phyloP scores from a whole-genome alignment of 1,140 invertebrate genomes.

The Drosophila auraria region DNA sequence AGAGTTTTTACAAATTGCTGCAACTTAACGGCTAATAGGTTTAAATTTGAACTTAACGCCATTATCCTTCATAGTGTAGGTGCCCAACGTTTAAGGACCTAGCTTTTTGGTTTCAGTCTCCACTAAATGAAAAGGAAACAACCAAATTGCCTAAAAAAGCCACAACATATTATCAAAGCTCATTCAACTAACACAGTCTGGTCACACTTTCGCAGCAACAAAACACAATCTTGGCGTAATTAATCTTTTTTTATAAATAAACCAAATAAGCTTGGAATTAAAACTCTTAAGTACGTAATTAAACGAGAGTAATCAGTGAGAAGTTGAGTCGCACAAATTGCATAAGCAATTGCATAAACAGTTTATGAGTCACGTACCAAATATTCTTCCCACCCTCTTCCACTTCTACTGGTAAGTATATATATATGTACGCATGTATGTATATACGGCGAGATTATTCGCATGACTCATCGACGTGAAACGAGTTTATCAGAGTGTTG shows the following conservation, averaged over 20 bases:
- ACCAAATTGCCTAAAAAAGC: background rate
- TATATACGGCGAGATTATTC: slow-evolving; percentile 20
- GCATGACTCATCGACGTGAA: slow-evolving; percentile 66
- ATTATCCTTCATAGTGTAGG: too few relatives aligned
- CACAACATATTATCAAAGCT: background rate
- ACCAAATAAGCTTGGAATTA: background rate
- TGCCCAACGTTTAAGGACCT: background rate
- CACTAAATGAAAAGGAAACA: background rate
- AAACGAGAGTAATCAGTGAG: background rate
- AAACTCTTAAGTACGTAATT: background rate
- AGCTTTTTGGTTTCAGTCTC: background rate
- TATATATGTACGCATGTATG: background rate
- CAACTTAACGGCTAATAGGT: background rate
- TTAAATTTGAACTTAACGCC: slow-evolving; percentile 4
- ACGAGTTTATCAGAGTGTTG: slow-evolving; percentile 62
- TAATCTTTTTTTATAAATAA: slow-evolving; percentile 32
- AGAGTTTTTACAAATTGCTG: background rate
- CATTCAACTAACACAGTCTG: background rate
- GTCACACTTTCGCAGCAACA: slow-evolving; percentile 7
- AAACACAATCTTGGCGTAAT: slow-evolving; percentile 24
- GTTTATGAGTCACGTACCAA: slow-evolving; percentile 2
- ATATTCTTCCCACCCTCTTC: slow-evolving; percentile 10
- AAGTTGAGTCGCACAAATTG: background rate
- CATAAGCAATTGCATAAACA: background rate
- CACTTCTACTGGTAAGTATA: slow-evolving; percentile 33